These are phyloP conservation scores for Mustelus asterias DNA, from an alignment of 2,113 vertebrate genomes.

Conservation along the genomic window DNA sequence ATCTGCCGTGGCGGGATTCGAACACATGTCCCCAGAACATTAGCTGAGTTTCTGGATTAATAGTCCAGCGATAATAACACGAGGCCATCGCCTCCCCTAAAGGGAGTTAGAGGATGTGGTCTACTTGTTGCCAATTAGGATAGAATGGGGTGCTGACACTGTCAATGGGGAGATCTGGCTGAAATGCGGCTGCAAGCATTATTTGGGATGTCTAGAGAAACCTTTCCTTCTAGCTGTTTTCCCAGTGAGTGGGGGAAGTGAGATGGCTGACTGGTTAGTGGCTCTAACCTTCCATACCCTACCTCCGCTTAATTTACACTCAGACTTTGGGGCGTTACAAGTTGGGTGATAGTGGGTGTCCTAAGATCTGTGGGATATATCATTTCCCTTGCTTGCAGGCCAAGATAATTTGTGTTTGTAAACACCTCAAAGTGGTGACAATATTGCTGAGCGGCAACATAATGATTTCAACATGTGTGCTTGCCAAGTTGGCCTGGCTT, in stretches of 20 bases:
- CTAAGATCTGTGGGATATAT: not conserved
- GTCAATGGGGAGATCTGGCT: not conserved
- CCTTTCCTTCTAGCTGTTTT: not conserved
- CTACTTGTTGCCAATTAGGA: not conserved
- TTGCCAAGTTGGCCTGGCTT: slow-evolving; percentile 21
- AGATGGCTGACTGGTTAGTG: not conserved
- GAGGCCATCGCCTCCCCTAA: no score
- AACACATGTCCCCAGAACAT: no score
- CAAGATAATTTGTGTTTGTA: slow-evolving; percentile 24
- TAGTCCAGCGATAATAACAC: no score
- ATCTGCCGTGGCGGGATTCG: no score
- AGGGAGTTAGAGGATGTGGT: not conserved
- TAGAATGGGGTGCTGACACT: not conserved
- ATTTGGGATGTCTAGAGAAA: not conserved
- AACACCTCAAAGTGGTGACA: slow-evolving; percentile 21
- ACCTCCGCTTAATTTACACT: not conserved
- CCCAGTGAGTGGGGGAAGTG: not conserved
- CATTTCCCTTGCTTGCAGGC: not conserved
- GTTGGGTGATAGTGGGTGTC: not conserved
- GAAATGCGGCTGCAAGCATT: not conserved
- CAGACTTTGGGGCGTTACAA: not conserved
- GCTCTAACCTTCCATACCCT: not conserved
- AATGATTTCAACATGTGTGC: not conserved
- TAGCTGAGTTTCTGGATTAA: no score
- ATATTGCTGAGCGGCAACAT: not conserved